Evolutionary conservation across 2,888 invertebrate species (phyloP).

Genomic region (Tanaodytes sp.): DNA sequence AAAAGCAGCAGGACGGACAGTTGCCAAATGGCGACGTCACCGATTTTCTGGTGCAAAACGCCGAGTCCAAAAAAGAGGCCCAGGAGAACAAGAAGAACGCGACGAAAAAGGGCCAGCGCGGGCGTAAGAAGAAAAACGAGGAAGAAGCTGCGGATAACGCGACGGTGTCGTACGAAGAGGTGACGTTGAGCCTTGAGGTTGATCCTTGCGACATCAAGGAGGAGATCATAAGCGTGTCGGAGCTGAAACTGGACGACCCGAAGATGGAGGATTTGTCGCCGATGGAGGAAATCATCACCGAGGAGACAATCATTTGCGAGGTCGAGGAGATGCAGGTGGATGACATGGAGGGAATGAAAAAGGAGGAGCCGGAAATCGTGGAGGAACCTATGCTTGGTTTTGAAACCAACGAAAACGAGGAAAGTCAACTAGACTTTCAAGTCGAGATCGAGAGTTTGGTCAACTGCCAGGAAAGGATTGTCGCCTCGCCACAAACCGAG

Average conservation of each 20-base stretch:
- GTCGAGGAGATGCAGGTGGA: slow-evolving; percentile 70
- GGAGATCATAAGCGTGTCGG: slow-evolving; percentile 55
- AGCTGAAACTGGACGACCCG: slow-evolving; percentile 23
- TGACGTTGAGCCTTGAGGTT: slow-evolving; percentile 46
- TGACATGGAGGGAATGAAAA: slow-evolving; percentile 23
- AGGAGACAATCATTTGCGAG: slow-evolving; percentile 70
- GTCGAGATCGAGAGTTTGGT: not conserved
- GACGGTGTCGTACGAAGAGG: slow-evolving; percentile 16
- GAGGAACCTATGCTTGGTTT: not conserved
- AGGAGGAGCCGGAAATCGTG: not conserved
- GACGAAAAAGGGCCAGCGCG: slow-evolving; percentile 43
- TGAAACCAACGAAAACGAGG: not conserved
- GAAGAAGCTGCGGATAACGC: slow-evolving; percentile 14
- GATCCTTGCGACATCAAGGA: slow-evolving; percentile 61
- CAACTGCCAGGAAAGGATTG: not conserved
- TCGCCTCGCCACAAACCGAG: not conserved
- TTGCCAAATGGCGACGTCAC: slow-evolving; percentile 64
- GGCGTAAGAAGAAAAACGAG: slow-evolving; percentile 41
- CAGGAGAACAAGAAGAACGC: slow-evolving; percentile 51
- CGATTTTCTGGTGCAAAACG: slow-evolving; percentile 53
- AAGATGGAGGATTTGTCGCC: not conserved
- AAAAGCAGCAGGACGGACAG: slow-evolving; percentile 66
- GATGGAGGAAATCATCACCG: slow-evolving; percentile 65
- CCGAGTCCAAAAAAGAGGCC: slow-evolving; percentile 55
- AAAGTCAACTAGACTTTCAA: not conserved